These are phyloP conservation scores for Parnassius smintheus DNA, from an alignment of 2,888 invertebrate genomes.

Conservation along the genomic window DNA sequence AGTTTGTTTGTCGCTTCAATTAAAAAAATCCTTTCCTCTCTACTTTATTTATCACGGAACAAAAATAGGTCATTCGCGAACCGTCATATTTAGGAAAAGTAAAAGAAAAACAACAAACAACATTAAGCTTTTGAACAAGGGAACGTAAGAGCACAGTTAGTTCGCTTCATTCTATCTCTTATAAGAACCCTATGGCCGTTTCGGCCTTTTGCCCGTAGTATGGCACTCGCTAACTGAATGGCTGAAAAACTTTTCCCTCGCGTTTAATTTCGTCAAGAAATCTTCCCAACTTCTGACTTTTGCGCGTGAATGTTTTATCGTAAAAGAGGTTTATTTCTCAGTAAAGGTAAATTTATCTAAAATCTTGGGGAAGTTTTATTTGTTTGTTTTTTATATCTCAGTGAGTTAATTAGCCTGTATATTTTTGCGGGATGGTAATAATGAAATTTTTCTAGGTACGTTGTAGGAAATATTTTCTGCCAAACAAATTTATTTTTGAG, in stretches of 20 bases:
- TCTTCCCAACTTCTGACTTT: slow-evolving; percentile 20
- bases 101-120: too few species aligned
- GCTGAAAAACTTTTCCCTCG: slow-evolving; percentile 10
- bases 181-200: not conserved
- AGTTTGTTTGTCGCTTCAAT: too few species aligned
- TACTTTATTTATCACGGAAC: too few species aligned
- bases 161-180: not conserved
- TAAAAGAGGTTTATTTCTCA: slow-evolving; percentile 24
- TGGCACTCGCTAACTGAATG: slow-evolving; percentile 23
- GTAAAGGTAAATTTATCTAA: slow-evolving; percentile 22
- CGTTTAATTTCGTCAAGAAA: slow-evolving; percentile 7
- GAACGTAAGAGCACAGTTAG: too few species aligned
- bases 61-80: too few species aligned
- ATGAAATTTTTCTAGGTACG: slow-evolving; percentile 6
- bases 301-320: too few species aligned
- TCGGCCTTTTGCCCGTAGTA: slow-evolving; percentile 6
- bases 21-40: too few species aligned
- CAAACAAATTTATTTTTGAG: too few species aligned
- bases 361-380: slow-evolving; percentile 20
- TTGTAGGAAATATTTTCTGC: too few species aligned
- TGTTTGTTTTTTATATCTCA: slow-evolving; percentile 11
- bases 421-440: not conserved
- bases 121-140: too few species aligned
- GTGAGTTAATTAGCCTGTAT: slow-evolving; percentile 12
- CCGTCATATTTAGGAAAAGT: not conserved